A percentile compares a stretch with the other conserved stretches of the same genome.
Conservation (phyloP, 1,140 invertebrate genomes). For the Conus betulinus region DNA sequence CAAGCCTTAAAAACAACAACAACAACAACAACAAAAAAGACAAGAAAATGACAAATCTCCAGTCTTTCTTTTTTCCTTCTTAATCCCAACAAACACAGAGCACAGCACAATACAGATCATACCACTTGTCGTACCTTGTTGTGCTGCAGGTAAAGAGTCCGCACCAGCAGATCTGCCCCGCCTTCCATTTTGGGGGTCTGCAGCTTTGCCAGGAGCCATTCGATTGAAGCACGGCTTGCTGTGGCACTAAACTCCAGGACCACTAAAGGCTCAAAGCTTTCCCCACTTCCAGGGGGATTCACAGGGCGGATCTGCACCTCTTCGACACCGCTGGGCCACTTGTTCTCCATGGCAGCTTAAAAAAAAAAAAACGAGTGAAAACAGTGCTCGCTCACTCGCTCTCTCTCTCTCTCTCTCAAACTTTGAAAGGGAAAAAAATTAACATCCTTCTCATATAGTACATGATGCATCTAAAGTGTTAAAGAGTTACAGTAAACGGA, state of each 20-base stretch:
- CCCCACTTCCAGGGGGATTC: not conserved
- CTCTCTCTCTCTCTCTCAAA: too few relatives aligned
- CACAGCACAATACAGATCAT: not conserved
- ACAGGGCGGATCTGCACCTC: not conserved
- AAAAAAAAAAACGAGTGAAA: too few relatives aligned
- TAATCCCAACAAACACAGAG: not conserved
- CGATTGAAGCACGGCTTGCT: conserved; percentile 77
- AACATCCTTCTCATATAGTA: too few relatives aligned
- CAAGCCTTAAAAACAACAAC: too few relatives aligned
- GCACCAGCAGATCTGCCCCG: conserved; percentile 80
- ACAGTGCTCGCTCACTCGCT: too few relatives aligned
- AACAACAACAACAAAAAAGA: too few relatives aligned
- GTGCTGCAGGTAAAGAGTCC: conserved; percentile 76
- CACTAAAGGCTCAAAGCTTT: conserved; percentile 56
- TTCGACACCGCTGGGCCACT: not conserved
- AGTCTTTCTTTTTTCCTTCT: too few relatives aligned
- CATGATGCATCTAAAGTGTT: too few relatives aligned
- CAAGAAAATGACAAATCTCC: not conserved
- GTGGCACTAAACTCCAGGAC: conserved; percentile 77
- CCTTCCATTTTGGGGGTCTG: conserved; percentile 78
- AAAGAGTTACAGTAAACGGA: too few relatives aligned
- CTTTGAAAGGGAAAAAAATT: too few relatives aligned
- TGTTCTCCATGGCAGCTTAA: not conserved
- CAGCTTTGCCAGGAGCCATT: conserved; percentile 80
- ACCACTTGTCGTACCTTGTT: conserved; percentile 59